Evolutionary conservation across 2,888 invertebrate genomes (phyloP).

Genomic region (Rhynchonema sp.): DNA sequence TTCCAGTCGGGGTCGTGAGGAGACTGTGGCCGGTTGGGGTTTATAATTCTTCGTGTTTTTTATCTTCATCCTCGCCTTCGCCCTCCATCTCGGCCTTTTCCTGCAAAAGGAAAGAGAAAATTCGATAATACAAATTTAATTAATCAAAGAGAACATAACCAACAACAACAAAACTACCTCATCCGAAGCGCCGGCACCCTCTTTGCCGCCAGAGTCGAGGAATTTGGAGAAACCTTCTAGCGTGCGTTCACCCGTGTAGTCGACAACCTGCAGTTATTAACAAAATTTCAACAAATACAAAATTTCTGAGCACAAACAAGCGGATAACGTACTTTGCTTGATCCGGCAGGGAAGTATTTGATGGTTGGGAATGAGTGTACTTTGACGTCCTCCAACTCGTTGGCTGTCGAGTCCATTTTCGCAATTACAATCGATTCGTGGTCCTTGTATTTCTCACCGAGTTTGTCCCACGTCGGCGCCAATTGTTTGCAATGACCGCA

Average conservation of each 20-base stretch:
- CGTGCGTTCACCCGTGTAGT: slow-evolving; percentile 86
- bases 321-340: slow-evolving; percentile 51
- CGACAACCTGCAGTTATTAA: slow-evolving; percentile 40
- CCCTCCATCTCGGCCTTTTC: slow-evolving; percentile 15
- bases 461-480: slow-evolving; percentile 81
- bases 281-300: neutral
- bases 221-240: slow-evolving; percentile 79
- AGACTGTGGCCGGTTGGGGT: neutral
- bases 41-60: slow-evolving; percentile 9
- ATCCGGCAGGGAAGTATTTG: slow-evolving; percentile 75
- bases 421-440: slow-evolving; percentile 62
- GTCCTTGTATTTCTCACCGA: slow-evolving; percentile 77
- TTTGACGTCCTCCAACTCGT: slow-evolving; percentile 87
- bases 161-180: slow-evolving; percentile 7
- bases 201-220: slow-evolving; percentile 69
- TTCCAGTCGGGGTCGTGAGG: too few relatives aligned
- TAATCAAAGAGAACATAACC: neutral
- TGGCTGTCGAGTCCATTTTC: slow-evolving; percentile 94
- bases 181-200: slow-evolving; percentile 26
- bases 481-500: slow-evolving; percentile 92
- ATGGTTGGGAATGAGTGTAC: slow-evolving; percentile 77
- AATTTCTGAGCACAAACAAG: neutral
- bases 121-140: neutral
- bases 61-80: slow-evolving; percentile 21
- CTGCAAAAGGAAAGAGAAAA: slow-evolving; percentile 1